These are phyloP conservation scores for Coregonus sp. DNA, from an alignment of 2,797 vertebrate species.

Conservation along the genomic window DNA sequence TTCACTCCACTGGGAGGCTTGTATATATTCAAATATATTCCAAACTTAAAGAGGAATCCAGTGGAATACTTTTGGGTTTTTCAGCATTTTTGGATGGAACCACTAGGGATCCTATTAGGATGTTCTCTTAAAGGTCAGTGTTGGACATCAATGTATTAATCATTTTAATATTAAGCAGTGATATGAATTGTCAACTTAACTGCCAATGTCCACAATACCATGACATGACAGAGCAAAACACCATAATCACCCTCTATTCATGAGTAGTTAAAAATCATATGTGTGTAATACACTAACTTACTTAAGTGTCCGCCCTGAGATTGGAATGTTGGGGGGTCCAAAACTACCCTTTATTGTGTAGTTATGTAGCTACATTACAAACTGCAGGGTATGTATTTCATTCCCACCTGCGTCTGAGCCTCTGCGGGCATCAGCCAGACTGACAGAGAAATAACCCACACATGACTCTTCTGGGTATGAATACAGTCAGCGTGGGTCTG, in stretches of 20 bases:
- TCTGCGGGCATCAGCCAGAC: background rate
- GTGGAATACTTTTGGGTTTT: background rate
- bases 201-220: background rate
- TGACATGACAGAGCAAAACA: no score
- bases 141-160: background rate
- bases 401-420: background rate
- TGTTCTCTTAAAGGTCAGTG: background rate
- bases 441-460: background rate
- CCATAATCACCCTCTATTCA: no score
- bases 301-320: no score
- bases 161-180: background rate
- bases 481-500: no score
- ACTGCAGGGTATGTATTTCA: background rate
- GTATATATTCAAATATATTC: background rate
- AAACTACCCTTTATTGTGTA: no score
- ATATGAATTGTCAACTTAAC: background rate
- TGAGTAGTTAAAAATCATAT: no score
- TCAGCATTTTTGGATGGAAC: background rate
- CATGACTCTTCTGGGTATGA: background rate
- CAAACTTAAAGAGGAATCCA: background rate
- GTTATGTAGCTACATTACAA: no score
- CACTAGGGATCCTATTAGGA: background rate
- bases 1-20: background rate
- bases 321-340: no score
- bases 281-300: no score